A percentile compares a stretch with the other conserved stretches of the same genome.
Evolutionary conservation across 2,797 vertebrate species (phyloP).

Genomic region (Poecilia wingei): DNA sequence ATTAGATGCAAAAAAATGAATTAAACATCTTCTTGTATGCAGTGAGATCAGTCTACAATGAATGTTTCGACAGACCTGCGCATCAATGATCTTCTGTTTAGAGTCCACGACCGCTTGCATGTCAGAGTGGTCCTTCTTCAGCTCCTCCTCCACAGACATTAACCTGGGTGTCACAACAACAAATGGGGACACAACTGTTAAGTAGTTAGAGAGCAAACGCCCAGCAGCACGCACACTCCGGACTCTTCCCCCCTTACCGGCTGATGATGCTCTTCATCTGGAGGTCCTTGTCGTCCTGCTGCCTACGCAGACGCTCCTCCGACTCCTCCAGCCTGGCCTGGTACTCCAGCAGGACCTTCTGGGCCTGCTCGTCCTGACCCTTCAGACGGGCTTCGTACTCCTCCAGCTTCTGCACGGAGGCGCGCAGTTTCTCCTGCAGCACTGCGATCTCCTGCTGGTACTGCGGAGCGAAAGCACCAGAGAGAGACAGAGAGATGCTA

Average conservation of each 20-base stretch:
- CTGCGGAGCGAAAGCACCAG: slow-evolving; percentile 65
- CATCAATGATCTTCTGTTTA: slow-evolving; percentile 98
- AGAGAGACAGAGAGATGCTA: slow-evolving; percentile 9
- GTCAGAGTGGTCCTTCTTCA: slow-evolving; percentile 97
- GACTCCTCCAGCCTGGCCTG: slow-evolving; percentile 97
- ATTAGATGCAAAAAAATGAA: slow-evolving; percentile 46
- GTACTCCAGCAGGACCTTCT: slow-evolving; percentile 96
- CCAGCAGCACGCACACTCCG: neutral
- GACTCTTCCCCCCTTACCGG: slow-evolving; percentile 77
- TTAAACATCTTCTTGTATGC: slow-evolving; percentile 62
- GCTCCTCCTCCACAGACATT: slow-evolving; percentile 98
- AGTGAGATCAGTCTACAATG: slow-evolving; percentile 12
- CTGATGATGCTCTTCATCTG: slow-evolving; percentile 99
- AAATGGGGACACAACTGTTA: neutral
- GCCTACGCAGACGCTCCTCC: slow-evolving; percentile 91
- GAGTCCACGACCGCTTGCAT: slow-evolving; percentile 98
- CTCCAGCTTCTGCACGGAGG: slow-evolving; percentile 95
- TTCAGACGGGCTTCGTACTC: slow-evolving; percentile 94
- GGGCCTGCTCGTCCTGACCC: slow-evolving; percentile 94
- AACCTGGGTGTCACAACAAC: slow-evolving; percentile 77
- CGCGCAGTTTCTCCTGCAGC: slow-evolving; percentile 94
- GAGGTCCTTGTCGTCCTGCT: slow-evolving; percentile 97
- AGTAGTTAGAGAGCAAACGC: no score
- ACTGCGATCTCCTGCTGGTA: slow-evolving; percentile 92
- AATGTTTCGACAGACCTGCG: slow-evolving; percentile 83